Evolutionary conservation across 1,140 invertebrate species (phyloP).

Genomic region (Colletes latitarsis): DNA sequence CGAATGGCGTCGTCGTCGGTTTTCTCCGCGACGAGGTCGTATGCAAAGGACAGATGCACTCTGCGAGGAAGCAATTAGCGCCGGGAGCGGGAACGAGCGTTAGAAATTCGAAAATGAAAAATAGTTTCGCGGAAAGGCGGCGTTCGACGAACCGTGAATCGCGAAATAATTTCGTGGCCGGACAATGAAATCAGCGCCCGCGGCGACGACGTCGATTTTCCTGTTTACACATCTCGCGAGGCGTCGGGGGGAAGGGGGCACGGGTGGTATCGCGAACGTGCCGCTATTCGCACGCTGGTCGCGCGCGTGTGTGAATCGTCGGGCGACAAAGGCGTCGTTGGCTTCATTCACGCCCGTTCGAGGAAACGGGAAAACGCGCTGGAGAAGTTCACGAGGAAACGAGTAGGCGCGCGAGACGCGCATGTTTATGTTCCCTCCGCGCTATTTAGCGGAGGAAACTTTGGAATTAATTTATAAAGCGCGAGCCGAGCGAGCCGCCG

Average conservation of each 20-base stretch:
- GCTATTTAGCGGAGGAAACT: constrained; percentile 4
- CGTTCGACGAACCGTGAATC: background rate
- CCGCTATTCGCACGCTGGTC: constrained; percentile 22
- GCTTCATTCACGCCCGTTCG: constrained; percentile 43
- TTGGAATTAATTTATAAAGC: constrained; percentile 40
- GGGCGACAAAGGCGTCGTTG: constrained; percentile 6
- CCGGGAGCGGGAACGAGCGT: background rate
- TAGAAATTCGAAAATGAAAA: background rate
- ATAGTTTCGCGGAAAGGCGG: no score
- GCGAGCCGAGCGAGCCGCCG: background rate
- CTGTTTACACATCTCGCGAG: constrained; percentile 14
- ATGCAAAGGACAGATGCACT: background rate
- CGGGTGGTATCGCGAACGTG: constrained; percentile 36
- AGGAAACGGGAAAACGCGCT: constrained; percentile 26
- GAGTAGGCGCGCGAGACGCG: background rate
- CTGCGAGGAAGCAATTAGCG: background rate
- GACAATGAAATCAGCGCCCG: background rate
- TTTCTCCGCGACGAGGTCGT: no score
- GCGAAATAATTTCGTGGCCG: background rate
- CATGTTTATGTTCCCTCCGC: constrained; percentile 22
- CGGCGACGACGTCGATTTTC: constrained; percentile 20
- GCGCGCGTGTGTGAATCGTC: constrained; percentile 7
- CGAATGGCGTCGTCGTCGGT: background rate
- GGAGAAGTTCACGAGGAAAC: constrained; percentile 7
- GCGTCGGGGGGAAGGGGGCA: background rate